Base-by-base conservation (phyloP, 37 sponge, comb jelly and placozoan species). In the Crambe crambe region DNA sequence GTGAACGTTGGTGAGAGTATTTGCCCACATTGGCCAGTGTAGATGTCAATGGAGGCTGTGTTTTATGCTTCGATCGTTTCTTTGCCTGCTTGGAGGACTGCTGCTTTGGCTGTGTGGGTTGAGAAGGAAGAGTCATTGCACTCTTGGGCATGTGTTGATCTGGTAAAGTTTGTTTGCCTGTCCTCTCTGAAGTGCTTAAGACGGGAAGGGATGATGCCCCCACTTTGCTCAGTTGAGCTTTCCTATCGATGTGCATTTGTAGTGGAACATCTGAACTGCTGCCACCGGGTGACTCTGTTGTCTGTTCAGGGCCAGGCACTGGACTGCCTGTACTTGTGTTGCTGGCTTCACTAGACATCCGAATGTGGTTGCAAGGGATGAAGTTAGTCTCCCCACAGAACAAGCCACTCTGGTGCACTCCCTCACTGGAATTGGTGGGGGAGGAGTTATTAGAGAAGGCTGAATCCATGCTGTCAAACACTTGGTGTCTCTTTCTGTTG, bases 371-470 rank as follows among this genome's bases (percentile, higher is more conserved):
- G 42, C 43, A 37, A 30, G 32, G 18, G 6, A 15, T 35, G 31
- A 30, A 68, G 34, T 68, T 22, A 2, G 87, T 75, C 70, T 89
- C 97, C 71, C 88, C 38, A 36, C 44, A 63, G 37, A 61, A 37
- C 2, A 57, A 29, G 59, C 40, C 58, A 17, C 27, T 44, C 25
- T 51, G 41, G 57, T 74, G 64, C 25, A 73, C 68, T n/a, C 60
- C 77, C 10, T 87, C 87, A 27, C 74, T 85, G 23, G 82, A 81
- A 39, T 75, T 73, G 26, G 78, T 71, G 58, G 75, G 82, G 10
- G 87, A 81, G 35, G 87, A 81, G 71, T 75, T 79, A 41, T 87
- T 87, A 17, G 87, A 87, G 70, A 87, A 76, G 17, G 87, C 87
- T 1, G 87, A 87, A 40, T 87, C 87, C 21, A 35, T 59, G 37